These are phyloP conservation scores for Hippotragus niger DNA, from an alignment of 2,113 vertebrate species.

Conservation along the genomic window DNA sequence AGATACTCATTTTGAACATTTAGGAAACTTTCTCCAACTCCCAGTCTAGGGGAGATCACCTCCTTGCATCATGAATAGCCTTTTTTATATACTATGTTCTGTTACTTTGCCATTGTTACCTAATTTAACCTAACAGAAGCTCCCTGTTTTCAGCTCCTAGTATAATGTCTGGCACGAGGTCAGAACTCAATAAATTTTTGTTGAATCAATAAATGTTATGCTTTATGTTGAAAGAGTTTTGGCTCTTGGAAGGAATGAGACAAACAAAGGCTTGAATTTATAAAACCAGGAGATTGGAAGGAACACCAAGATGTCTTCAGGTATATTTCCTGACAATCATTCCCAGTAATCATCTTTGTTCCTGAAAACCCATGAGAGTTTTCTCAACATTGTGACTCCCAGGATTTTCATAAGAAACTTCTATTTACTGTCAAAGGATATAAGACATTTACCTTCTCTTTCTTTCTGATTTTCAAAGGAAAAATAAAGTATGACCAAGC, in stretches of 20 bases:
- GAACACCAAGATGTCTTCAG: background rate
- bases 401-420: background rate
- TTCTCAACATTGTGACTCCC: background rate
- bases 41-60: background rate
- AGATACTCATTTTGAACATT: background rate
- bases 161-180: background rate
- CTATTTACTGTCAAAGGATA: background rate
- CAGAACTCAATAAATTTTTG: background rate
- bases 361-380: background rate
- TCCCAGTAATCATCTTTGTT: background rate
- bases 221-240: background rate
- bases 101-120: background rate
- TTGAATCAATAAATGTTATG: background rate
- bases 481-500: background rate
- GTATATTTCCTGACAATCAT: background rate
- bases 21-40: background rate
- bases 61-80: background rate
- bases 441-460: background rate
- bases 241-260: background rate
- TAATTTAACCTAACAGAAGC: background rate
- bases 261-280: background rate
- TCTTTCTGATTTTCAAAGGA: background rate
- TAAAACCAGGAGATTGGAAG: background rate
- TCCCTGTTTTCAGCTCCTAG: background rate
- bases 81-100: background rate